These are phyloP conservation scores for Coenonympha arcania DNA, from an alignment of 2,888 invertebrate species.

Conservation along the genomic window DNA sequence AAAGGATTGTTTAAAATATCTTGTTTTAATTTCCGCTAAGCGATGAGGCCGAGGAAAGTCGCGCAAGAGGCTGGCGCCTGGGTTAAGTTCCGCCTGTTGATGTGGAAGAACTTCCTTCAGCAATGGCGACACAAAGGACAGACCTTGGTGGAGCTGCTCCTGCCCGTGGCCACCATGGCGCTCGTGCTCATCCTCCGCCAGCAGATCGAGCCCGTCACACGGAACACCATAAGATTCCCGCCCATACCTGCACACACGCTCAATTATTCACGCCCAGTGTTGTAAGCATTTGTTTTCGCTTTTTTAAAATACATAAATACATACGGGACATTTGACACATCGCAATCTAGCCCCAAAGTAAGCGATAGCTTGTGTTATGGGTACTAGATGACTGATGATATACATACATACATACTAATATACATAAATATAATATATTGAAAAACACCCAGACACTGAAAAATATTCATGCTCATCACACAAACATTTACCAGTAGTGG, in stretches of 20 bases:
- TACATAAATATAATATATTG: no score
- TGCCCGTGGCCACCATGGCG: constrained; percentile 78
- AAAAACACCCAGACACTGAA: no score
- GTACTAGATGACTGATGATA: no score
- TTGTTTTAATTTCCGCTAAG: background rate
- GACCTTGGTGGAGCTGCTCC: constrained; percentile 78
- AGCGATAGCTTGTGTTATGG: no score
- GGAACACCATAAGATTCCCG: constrained; percentile 37
- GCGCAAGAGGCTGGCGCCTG: constrained; percentile 45
- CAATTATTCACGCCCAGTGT: constrained; percentile 33
- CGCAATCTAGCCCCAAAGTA: no score
- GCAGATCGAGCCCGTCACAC: constrained; percentile 73
- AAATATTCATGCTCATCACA: no score
- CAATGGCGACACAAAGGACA: constrained; percentile 82
- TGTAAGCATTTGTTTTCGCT: constrained; percentile 43
- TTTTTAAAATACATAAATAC: background rate
- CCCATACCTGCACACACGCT: constrained; percentile 42
- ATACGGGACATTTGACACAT: no score
- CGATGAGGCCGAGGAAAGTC: constrained; percentile 20
- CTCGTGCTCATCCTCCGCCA: constrained; percentile 81
- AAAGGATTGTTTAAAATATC: no score
- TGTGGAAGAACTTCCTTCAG: constrained; percentile 89
- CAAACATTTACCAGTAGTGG: no score
- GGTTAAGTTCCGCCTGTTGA: constrained; percentile 78
- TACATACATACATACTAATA: no score